Percentiles rank a stretch among this genome's conserved stretches.
Evolutionary conservation across 2,113 vertebrate species (phyloP).

Genomic region (Paracanthobrama guichenoti): DNA sequence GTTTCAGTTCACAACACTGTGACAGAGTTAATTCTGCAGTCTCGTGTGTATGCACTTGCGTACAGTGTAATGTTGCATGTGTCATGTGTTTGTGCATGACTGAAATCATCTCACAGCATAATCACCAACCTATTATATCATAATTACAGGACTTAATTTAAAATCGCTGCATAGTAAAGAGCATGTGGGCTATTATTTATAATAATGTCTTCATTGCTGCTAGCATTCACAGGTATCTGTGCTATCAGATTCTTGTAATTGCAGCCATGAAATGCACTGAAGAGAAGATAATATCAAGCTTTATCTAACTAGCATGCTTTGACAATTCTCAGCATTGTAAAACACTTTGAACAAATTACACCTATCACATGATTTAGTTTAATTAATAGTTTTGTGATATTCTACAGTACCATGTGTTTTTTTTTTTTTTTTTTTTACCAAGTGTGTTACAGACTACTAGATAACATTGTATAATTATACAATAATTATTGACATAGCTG

Average conservation of each 20-base stretch:
- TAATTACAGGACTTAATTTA: slow-evolving; percentile 57
- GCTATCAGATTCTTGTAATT: slow-evolving; percentile 44
- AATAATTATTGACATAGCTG: neutral
- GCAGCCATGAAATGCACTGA: neutral
- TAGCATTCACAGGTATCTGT: slow-evolving; percentile 25
- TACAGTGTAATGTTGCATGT: neutral
- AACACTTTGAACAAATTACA: neutral
- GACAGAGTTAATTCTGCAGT: neutral
- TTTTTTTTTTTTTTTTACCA: neutral
- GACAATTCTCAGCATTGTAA: neutral
- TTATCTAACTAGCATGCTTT: neutral
- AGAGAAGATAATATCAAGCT: slow-evolving; percentile 19
- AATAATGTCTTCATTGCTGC: slow-evolving; percentile 36
- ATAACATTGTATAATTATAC: neutral
- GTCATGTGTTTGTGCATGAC: neutral
- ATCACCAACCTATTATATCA: slow-evolving; percentile 56
- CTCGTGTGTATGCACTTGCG: neutral
- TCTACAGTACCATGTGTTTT: neutral
- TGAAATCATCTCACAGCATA: slow-evolving; percentile 50
- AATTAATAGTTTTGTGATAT: neutral
- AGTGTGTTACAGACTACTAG: neutral
- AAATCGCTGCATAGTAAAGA: slow-evolving; percentile 38
- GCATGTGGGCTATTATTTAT: slow-evolving; percentile 42
- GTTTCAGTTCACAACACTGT: slow-evolving; percentile 12
- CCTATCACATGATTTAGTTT: neutral